A percentile compares a stretch with the other conserved stretches of the same genome.
Conservation (phyloP, 2,113 vertebrate species). For the Chionomys nivalis region DNA sequence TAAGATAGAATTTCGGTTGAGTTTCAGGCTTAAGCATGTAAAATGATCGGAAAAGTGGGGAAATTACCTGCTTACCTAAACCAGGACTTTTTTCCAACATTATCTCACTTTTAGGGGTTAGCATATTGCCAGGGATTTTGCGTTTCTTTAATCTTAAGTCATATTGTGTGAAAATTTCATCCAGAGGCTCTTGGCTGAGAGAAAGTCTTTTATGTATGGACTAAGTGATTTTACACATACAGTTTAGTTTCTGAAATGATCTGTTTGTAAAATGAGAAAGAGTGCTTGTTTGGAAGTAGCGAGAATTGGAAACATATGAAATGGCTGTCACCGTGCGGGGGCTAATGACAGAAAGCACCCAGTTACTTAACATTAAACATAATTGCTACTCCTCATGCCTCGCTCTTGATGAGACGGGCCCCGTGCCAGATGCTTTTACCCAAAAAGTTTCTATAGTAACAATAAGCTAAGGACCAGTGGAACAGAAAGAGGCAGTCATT, state of each 20-base stretch:
- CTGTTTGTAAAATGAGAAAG: neutral
- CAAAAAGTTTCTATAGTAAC: neutral
- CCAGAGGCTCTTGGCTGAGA: neutral
- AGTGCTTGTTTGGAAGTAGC: neutral
- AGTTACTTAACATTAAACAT: neutral
- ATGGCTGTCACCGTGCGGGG: neutral
- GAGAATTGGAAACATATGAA: neutral
- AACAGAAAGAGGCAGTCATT: neutral
- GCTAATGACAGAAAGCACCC: neutral
- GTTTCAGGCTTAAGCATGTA: neutral
- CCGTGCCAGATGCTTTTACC: neutral
- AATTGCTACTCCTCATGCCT: neutral
- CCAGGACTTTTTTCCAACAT: neutral
- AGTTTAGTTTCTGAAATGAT: conserved; percentile 35
- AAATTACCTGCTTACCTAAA: neutral
- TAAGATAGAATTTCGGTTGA: neutral
- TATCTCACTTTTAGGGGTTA: neutral
- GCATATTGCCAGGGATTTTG: neutral
- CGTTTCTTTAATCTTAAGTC: neutral
- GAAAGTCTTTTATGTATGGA: neutral
- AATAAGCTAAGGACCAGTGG: neutral
- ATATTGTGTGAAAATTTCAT: neutral
- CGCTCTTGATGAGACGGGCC: neutral
- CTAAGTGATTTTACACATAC: neutral
- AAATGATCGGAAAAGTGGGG: neutral